These are phyloP conservation scores for Vicugna pacos DNA, from an alignment of 2,113 vertebrate species.

Conservation along the genomic window DNA sequence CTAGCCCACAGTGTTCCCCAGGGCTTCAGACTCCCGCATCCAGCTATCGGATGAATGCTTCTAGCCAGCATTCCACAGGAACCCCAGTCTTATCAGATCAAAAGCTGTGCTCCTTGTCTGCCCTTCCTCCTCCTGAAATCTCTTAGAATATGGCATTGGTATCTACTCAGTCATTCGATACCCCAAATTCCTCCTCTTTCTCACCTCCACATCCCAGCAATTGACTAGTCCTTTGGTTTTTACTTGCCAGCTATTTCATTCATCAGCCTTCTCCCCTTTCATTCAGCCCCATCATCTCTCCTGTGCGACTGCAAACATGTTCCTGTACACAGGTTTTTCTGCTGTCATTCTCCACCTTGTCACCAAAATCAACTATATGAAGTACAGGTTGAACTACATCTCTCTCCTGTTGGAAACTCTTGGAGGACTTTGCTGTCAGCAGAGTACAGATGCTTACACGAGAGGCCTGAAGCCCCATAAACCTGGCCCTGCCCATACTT, in stretches of 20 bases:
- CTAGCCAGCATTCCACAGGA: not conserved
- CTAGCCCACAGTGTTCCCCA: too few species aligned
- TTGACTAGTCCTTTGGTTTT: not conserved
- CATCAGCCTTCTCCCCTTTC: not conserved
- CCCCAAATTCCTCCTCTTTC: not conserved
- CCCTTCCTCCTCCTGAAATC: not conserved
- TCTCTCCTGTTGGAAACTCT: not conserved
- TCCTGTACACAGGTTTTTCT: not conserved
- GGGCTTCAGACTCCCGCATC: not conserved
- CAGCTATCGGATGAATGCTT: not conserved
- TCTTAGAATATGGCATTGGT: not conserved
- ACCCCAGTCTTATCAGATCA: not conserved
- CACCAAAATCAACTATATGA: not conserved
- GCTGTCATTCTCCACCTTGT: not conserved
- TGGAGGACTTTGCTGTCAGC: not conserved
- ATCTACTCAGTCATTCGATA: not conserved
- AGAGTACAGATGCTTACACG: not conserved
- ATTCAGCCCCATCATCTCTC: not conserved
- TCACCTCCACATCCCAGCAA: not conserved
- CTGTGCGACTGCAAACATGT: not conserved
- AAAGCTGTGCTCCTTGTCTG: not conserved
- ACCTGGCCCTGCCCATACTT: too few species aligned
- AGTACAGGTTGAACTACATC: not conserved
- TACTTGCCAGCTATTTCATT: not conserved
- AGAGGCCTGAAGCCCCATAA: not conserved